phyloP scores from a whole-genome alignment of 1,140 invertebrate genomes.

The Diorhabda carinulata region DNA sequence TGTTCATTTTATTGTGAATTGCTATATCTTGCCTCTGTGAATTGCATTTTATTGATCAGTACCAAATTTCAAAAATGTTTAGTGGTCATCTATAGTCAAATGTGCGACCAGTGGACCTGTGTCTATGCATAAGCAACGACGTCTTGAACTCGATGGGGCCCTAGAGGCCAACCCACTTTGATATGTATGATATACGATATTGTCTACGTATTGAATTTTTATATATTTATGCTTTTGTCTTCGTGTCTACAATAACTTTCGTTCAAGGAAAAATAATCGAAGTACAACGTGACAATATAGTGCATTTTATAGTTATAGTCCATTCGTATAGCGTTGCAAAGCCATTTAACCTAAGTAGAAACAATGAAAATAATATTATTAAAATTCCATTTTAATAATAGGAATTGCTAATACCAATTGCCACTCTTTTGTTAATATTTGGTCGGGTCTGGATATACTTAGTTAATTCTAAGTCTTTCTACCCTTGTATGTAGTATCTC shows the following conservation, averaged over 20 bases:
- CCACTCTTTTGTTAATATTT: too few relatives aligned
- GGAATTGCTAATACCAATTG: too few relatives aligned
- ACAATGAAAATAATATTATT: too few relatives aligned
- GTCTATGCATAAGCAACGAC: slow-evolving; percentile 43
- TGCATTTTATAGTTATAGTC: too few relatives aligned
- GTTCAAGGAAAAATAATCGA: not conserved
- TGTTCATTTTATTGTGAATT: too few relatives aligned
- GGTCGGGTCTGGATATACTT: too few relatives aligned
- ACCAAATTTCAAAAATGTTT: slow-evolving; percentile 36
- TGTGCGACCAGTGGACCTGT: slow-evolving; percentile 39
- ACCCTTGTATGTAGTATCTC: too few relatives aligned
- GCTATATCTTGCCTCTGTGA: too few relatives aligned
- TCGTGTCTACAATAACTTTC: not conserved
- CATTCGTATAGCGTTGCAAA: too few relatives aligned
- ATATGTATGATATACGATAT: slow-evolving; percentile 46
- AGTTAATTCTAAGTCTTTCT: too few relatives aligned
- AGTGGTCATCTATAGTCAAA: slow-evolving; percentile 47
- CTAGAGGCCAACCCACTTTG: slow-evolving; percentile 40
- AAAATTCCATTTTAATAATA: too few relatives aligned
- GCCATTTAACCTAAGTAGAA: too few relatives aligned
- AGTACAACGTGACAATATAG: not conserved
- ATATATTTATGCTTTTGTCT: slow-evolving; percentile 35
- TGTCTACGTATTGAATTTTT: slow-evolving; percentile 41
- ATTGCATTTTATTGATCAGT: not conserved
- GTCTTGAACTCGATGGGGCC: slow-evolving; percentile 39